A percentile compares a stretch with the other conserved stretches of the same genome.
phyloP scores from a whole-genome alignment of 2,113 vertebrate species.

The Felis catus region F.catus_Fca126_mat1.0 CM031420.1:106837001-106837500 shows the following conservation, averaged over 20 bases:
- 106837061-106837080: neutral
- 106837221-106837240: conserved; percentile 76
- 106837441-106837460: neutral
- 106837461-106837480: neutral
- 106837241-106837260: conserved; percentile 75
- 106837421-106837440: neutral
- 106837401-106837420: neutral
- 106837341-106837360: neutral
- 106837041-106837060: neutral
- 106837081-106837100: neutral
- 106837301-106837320: conserved; percentile 67
- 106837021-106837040: conserved; percentile 42
- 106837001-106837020: conserved; percentile 5
- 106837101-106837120: conserved; percentile 35
- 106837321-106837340: conserved; percentile 49
- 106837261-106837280: conserved; percentile 78
- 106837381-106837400: conserved; percentile 21
- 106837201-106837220: conserved; percentile 71
- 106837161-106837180: conserved; percentile 71
- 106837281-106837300: conserved; percentile 75
- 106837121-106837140: conserved; percentile 40
- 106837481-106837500: neutral
- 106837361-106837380: conserved; percentile 41
- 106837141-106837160: conserved; percentile 64
- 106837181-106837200: conserved; percentile 74